Evolutionary conservation across 2,113 vertebrate genomes (phyloP), one percentile per base, ranked within the genome.

Genomic region (Bungarus multicinctus): DNA sequence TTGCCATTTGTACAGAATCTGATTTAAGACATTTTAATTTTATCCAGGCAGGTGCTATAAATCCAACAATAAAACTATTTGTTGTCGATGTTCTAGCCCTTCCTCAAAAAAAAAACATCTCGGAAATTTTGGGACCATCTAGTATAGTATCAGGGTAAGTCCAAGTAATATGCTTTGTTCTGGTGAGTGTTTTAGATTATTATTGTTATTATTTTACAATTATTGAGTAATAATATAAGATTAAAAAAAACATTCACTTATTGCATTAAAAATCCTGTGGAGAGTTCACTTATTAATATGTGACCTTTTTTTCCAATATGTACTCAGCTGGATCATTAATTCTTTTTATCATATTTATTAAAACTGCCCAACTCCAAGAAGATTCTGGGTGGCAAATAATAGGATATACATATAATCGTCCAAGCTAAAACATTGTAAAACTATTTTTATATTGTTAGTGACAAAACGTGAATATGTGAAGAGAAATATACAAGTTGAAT

Each of bases 1-100:
- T 4, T 52, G 43, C 7, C 34, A 23, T 22, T 20, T 87, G 55
- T 57, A 90, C 22, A 89, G 16, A 53, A 10, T n/a, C n/a, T 53
- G 45, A 23, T 87, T 45, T 87, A 58, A 91, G 16, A 43, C 22
- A 54, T 91, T 93, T 47, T 87, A 85, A 91, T 52, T 97, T 87
- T 95, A 92, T 96, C 94, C 96, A 98, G 98, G 98, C 98, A 93
- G 98, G 98, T 97, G 93, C 98, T 93, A 90, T 11, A 95, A 98
- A 98, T 96, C 98, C 98, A 94, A 98, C 97, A 60, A 97, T 98
- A 91, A 95, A 0, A 10, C 86, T 98, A 39, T 98, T 98, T 94
- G 64, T 97, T 94, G 95, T 97, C 94, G 93, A 98, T 96, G 97
- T 52, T 22, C 69, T 18, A 58, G 34, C 12, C 0, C 89, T 94